phyloP scores from a whole-genome alignment of 2,797 vertebrate species.

The Alcedo atthis region DNA sequence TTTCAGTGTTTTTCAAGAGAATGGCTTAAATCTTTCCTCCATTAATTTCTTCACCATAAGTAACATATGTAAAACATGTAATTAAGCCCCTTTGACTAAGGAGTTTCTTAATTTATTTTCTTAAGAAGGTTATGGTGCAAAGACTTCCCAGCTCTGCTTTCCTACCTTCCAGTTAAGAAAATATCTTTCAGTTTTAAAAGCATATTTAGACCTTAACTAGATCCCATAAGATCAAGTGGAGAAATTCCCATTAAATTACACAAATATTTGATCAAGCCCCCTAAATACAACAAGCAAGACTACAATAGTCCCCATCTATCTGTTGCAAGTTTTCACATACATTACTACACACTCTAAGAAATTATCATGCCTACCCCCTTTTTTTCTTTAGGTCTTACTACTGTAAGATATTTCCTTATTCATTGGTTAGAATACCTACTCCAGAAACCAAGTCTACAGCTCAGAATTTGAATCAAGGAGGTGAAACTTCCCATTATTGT shows the following conservation, averaged over 20 bases:
- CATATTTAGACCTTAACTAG: not conserved
- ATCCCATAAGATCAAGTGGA: not conserved
- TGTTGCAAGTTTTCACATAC: not conserved
- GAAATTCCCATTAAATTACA: not conserved
- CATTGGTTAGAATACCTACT: not conserved
- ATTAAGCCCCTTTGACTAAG: not conserved
- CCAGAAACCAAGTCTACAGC: not conserved
- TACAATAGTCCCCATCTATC: not conserved
- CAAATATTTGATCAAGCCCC: not conserved
- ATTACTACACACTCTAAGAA: not conserved
- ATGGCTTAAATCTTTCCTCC: not conserved
- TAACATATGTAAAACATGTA: not conserved
- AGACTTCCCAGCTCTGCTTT: not conserved
- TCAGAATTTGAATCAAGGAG: not conserved
- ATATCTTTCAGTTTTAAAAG: not conserved
- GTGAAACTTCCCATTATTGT: not conserved
- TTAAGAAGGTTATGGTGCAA: not conserved
- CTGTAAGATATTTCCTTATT: not conserved
- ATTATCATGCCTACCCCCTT: not conserved
- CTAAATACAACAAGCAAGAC: not conserved
- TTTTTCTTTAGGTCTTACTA: not conserved
- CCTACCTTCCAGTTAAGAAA: not conserved
- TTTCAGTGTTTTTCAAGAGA: not conserved
- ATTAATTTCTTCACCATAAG: accelerated
- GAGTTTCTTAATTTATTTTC: not conserved